These are phyloP conservation scores for Hydrozoanthus gracilis DNA, from an alignment of 92 coral and sea anemone species.

Conservation along the genomic window DNA sequence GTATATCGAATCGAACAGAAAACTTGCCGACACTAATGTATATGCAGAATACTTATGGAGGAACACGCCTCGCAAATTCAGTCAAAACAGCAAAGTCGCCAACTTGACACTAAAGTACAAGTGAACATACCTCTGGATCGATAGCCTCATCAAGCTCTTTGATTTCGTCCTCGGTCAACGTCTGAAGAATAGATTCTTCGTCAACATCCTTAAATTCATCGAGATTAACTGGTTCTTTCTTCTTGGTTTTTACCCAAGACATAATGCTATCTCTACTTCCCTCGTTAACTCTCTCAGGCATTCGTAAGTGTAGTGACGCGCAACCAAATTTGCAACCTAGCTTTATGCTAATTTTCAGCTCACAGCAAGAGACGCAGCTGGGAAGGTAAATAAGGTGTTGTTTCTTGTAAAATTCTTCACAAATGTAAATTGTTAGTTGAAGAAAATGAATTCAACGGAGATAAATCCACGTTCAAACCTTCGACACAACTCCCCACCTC, in stretches of 20 bases:
- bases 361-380: slow-evolving; percentile 10
- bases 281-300: slow-evolving; percentile 31
- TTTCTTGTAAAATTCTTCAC: neutral
- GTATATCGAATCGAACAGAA: neutral
- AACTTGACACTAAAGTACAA: neutral
- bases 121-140: slow-evolving; percentile 91
- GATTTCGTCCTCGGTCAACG: slow-evolving; percentile 86
- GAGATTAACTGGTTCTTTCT: slow-evolving; percentile 60
- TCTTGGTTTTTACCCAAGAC: slow-evolving; percentile 88
- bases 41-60: slow-evolving; percentile 10
- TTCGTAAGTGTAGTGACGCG: slow-evolving; percentile 34
- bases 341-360: slow-evolving; percentile 41
- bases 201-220: slow-evolving; percentile 81
- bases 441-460: neutral
- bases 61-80: slow-evolving; percentile 21
- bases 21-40: neutral
- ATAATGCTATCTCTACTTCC: slow-evolving; percentile 43
- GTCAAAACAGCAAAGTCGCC: neutral
- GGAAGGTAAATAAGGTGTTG: slow-evolving; percentile 7
- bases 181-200: slow-evolving; percentile 84
- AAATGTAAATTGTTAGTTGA: neutral
- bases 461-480: neutral
- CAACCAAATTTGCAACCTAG: slow-evolving; percentile 38
- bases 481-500: slow-evolving; percentile 1
- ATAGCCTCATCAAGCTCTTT: slow-evolving; percentile 84